These are phyloP conservation scores for Ciconia stormi DNA, from an alignment of 2,113 vertebrate species.

Conservation along the genomic window DNA sequence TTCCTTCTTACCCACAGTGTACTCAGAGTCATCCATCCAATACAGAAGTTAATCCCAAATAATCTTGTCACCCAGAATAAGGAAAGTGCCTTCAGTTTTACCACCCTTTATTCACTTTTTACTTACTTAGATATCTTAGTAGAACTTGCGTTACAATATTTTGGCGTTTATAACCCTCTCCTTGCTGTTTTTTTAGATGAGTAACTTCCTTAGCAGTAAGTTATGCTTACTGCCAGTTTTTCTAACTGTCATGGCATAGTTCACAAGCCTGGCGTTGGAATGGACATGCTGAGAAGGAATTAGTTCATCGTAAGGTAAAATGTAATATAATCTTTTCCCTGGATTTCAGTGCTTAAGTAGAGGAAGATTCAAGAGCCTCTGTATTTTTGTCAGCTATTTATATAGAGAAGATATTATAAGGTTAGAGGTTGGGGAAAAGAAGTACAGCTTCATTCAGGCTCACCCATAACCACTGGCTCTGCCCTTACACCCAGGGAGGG, in stretches of 20 bases:
- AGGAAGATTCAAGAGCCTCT: not conserved
- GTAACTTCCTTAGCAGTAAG: not conserved
- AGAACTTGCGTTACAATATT: not conserved
- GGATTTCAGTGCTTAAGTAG: not conserved
- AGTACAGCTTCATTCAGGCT: not conserved
- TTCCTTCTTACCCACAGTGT: slow-evolving; percentile 76
- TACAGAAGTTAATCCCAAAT: slow-evolving; percentile 73
- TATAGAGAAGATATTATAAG: not conserved
- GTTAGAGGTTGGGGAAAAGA: not conserved
- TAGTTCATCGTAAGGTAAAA: not conserved
- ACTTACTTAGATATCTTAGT: not conserved
- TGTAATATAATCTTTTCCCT: not conserved
- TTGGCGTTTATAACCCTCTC: not conserved
- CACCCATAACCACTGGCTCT: not conserved
- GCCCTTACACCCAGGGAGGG: not conserved
- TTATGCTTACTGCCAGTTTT: not conserved
- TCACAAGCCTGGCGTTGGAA: not conserved
- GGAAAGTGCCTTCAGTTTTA: slow-evolving; percentile 45
- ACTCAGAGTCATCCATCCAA: slow-evolving; percentile 72
- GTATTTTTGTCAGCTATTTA: not conserved
- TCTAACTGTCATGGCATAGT: not conserved
- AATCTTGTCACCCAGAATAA: slow-evolving; percentile 63
- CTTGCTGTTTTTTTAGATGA: not conserved
- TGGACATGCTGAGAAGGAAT: not conserved
- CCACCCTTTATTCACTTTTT: slow-evolving; percentile 26